These are phyloP conservation scores for Chiloscyllium punctatum DNA, from an alignment of 2,797 vertebrate species.

Conservation along the genomic window DNA sequence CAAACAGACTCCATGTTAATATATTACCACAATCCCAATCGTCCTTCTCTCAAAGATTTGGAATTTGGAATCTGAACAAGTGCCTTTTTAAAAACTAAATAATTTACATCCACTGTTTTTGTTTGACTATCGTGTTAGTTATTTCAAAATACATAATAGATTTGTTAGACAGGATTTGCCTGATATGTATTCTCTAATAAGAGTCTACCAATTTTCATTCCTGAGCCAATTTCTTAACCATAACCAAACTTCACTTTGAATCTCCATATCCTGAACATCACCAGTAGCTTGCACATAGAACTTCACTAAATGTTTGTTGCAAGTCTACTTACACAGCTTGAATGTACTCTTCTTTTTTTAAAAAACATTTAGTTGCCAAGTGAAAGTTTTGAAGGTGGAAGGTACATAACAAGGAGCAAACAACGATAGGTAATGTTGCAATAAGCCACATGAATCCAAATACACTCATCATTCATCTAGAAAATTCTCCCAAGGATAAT, in stretches of 20 bases:
- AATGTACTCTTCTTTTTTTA: not conserved
- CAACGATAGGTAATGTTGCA: too few species aligned
- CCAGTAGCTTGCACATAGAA: not conserved
- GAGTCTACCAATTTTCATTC: not conserved
- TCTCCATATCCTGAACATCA: not conserved
- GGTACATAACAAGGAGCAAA: not conserved
- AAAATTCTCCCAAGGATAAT: not conserved
- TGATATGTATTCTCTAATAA: not conserved
- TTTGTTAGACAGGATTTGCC: too few species aligned
- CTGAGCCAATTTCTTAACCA: not conserved
- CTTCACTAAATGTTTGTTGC: not conserved
- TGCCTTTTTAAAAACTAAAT: too few species aligned
- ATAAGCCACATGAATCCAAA: not conserved
- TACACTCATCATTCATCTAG: not conserved
- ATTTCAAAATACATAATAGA: too few species aligned
- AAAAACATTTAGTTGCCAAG: not conserved
- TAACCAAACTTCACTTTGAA: not conserved
- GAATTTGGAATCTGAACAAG: too few species aligned
- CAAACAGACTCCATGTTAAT: too few species aligned
- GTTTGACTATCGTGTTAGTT: too few species aligned
- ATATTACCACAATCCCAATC: too few species aligned
- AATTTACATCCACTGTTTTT: too few species aligned
- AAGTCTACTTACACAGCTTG: not conserved
- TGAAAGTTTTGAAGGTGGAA: not conserved
- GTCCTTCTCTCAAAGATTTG: too few species aligned